Evolutionary conservation across 2,888 invertebrate genomes (phyloP), one percentile per base, ranked within the genome.

Genomic region (Nematopogon swammerdamellus): DNA sequence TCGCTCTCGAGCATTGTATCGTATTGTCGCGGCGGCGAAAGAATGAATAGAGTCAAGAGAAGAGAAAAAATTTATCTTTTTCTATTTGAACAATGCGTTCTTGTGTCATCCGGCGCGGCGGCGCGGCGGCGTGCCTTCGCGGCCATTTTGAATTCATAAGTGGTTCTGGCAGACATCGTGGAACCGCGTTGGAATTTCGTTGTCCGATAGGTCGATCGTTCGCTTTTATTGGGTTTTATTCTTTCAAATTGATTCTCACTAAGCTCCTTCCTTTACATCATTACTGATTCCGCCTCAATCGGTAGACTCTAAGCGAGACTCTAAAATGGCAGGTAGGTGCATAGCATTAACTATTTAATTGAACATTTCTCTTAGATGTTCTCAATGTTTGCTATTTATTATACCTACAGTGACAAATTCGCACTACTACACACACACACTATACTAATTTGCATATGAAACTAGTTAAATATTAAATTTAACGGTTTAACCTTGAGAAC

Each of bases 21-120:
- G 36, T 14, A 50, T 50, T 52, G 50, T 77, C 76, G 75, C 74
- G 63, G 57, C 50, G 57, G 57, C 60, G 60, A 55, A 60, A 63
- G 67, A 67, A 71, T 64, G 66, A 57, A 56, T 53, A 71, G 66
- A 67, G 63, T 64, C 69, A 68, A 68, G 65, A 62, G 64, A 65
- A 66, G 61, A 58, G 59, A 71, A 72, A 72, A 72, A 36, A 14
- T 72, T 72, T 73, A 70, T 74, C 71, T 72, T 72, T 72, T 65
- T 70, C 70, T 74, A 75, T 75, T 72, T 72, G 74, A 73, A 76
- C 76, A 79, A 77, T 69, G 65, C 66, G 59, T 63, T 50, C 68
- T 36, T 36, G 67, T 72, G 77, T 77, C 77, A 69, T 68, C 68
- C 71, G 62, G 72, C 44, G 44, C 49, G 46, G 47, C 25, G n/a